Conservation (phyloP, 1,140 invertebrate species). For the Drosophila mayri region DNA sequence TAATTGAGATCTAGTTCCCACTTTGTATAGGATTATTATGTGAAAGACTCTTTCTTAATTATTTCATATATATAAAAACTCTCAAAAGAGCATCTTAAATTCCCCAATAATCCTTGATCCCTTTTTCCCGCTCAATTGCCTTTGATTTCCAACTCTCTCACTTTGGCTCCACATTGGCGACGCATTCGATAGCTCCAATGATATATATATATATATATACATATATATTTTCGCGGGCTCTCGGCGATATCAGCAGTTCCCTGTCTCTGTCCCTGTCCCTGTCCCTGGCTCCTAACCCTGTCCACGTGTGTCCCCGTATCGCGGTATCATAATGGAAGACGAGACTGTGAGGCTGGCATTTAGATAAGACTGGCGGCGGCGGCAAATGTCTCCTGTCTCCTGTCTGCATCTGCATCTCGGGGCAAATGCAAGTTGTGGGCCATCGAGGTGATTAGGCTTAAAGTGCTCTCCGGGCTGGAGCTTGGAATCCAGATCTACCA, state of each 20-base stretch:
- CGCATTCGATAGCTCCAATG: slow-evolving; percentile 61
- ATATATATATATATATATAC: slow-evolving; percentile 35
- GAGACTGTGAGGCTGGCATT: slow-evolving; percentile 85
- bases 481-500: slow-evolving; percentile 21
- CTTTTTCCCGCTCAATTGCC: slow-evolving; percentile 22
- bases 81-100: slow-evolving; percentile 8
- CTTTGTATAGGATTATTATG: not conserved
- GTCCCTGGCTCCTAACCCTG: slow-evolving; percentile 10
- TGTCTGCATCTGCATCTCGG: slow-evolving; percentile 32
- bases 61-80: not conserved
- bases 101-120: not conserved
- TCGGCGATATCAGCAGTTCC: slow-evolving; percentile 13
- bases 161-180: slow-evolving; percentile 69
- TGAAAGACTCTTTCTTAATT: not conserved
- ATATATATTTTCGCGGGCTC: slow-evolving; percentile 39
- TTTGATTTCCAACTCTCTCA: slow-evolving; percentile 4
- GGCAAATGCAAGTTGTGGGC: slow-evolving; percentile 59
- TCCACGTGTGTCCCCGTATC: slow-evolving; percentile 78
- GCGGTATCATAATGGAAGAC: slow-evolving; percentile 85
- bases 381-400: slow-evolving; percentile 36
- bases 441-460: slow-evolving; percentile 75
- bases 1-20: not conserved
- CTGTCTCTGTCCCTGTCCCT: not conserved
- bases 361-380: slow-evolving; percentile 76
- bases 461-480: slow-evolving; percentile 57